Conservation (phyloP, 2,113 vertebrate genomes). For the Paradisaea rubra region DNA sequence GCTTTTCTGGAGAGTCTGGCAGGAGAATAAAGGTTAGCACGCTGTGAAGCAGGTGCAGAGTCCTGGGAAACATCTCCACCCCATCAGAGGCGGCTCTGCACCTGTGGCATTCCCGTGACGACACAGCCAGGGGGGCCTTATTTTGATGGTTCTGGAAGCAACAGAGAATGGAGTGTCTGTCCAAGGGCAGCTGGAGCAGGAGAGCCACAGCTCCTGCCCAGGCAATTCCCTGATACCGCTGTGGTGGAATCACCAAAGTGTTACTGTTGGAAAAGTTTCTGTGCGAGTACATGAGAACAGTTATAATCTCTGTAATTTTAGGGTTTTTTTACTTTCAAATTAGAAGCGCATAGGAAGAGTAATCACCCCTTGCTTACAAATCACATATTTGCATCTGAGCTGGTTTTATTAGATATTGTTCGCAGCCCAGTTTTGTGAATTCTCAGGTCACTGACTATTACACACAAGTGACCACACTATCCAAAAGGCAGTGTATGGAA, state of each 20-base stretch:
- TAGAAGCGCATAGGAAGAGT: neutral
- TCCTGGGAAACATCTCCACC: neutral
- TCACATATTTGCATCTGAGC: neutral
- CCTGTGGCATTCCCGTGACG: neutral
- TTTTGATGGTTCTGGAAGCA: neutral
- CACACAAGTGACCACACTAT: neutral
- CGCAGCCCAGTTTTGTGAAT: neutral
- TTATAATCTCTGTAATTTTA: neutral
- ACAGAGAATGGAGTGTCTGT: neutral
- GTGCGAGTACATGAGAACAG: neutral
- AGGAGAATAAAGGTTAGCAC: neutral
- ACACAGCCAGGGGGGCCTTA: neutral
- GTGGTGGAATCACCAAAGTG: neutral
- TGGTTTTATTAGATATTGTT: neutral
- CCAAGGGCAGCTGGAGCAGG: neutral
- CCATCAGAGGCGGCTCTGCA: accelerated
- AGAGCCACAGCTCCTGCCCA: neutral
- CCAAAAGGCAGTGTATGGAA: neutral
- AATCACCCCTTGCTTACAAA: neutral
- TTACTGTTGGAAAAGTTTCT: neutral
- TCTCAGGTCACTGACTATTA: neutral
- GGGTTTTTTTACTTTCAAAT: neutral
- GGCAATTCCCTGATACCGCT: neutral
- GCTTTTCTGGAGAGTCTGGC: neutral
- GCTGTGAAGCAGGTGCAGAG: neutral